phyloP scores from a whole-genome alignment of 2,888 invertebrate genomes.

The Platerodrilus igneus region DNA sequence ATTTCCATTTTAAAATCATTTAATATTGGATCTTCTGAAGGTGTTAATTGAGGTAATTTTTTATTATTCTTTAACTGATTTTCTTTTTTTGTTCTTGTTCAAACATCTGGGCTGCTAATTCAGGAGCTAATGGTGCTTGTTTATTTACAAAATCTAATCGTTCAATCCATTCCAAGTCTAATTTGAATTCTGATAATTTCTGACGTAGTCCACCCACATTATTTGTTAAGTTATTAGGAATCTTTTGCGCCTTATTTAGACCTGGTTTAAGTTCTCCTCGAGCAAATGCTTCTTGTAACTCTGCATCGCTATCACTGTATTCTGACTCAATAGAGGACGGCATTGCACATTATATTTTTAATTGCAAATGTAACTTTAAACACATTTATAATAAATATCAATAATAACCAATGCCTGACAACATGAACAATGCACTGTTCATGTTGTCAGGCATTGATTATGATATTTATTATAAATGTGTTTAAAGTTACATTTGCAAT shows the following conservation, averaged over 20 bases:
- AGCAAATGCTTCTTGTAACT: slow-evolving; percentile 85
- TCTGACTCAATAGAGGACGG: slow-evolving; percentile 35
- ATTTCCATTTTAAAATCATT: slow-evolving; percentile 93
- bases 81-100: slow-evolving; percentile 67
- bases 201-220: slow-evolving; percentile 65
- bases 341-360: neutral
- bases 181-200: slow-evolving; percentile 66
- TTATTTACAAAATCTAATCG: slow-evolving; percentile 72
- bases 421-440: no score
- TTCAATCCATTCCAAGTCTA: slow-evolving; percentile 81
- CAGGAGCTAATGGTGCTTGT: slow-evolving; percentile 79
- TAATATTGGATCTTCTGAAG: slow-evolving; percentile 70
- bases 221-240: slow-evolving; percentile 61
- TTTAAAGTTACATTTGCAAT: neutral
- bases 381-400: no score
- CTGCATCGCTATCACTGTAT: slow-evolving; percentile 37
- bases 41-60: slow-evolving; percentile 59
- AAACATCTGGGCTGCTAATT: slow-evolving; percentile 71
- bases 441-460: no score
- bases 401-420: no score
- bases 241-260: slow-evolving; percentile 63
- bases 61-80: slow-evolving; percentile 64
- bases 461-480: no score
- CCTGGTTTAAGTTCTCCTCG: slow-evolving; percentile 83
- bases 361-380: neutral